A percentile compares a stretch with the other conserved stretches of the same genome.
Evolutionary conservation across 2,797 vertebrate species (phyloP).

Genomic region (Rhabdophis nuchalis): DNA sequence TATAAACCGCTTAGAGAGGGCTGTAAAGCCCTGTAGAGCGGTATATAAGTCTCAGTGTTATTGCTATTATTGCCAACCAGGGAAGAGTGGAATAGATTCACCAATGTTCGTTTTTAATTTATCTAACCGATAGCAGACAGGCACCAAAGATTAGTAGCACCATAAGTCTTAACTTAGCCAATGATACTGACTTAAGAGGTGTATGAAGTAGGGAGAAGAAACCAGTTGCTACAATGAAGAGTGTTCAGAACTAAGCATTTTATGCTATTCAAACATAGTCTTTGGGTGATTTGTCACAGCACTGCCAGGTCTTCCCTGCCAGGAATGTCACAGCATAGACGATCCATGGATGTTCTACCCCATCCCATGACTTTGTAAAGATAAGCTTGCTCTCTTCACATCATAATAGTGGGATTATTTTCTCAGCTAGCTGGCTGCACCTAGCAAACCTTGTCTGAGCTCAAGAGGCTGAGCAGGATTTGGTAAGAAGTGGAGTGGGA

Average conservation of each 20-base stretch:
- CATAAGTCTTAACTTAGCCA: background rate
- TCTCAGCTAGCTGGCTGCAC: background rate
- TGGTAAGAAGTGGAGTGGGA: background rate
- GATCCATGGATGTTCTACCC: background rate
- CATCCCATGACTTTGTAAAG: background rate
- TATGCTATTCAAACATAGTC: background rate
- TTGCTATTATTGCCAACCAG: background rate
- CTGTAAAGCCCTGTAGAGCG: too few species aligned
- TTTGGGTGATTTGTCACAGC: background rate
- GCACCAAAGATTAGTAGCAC: background rate
- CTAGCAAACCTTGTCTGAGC: background rate
- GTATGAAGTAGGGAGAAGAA: background rate
- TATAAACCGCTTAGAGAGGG: too few species aligned
- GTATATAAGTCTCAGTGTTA: too few species aligned
- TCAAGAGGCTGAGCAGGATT: background rate
- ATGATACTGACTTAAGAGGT: background rate
- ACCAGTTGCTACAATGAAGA: background rate
- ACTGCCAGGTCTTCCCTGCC: background rate
- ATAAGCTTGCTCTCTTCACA: background rate
- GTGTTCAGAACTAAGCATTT: background rate
- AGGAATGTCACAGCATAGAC: background rate
- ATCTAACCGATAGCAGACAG: background rate
- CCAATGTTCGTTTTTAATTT: background rate
- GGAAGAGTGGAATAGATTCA: background rate
- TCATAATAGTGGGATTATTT: background rate